Conservation (phyloP, 2,888 invertebrate species). For the Lucinisca nassula region DNA sequence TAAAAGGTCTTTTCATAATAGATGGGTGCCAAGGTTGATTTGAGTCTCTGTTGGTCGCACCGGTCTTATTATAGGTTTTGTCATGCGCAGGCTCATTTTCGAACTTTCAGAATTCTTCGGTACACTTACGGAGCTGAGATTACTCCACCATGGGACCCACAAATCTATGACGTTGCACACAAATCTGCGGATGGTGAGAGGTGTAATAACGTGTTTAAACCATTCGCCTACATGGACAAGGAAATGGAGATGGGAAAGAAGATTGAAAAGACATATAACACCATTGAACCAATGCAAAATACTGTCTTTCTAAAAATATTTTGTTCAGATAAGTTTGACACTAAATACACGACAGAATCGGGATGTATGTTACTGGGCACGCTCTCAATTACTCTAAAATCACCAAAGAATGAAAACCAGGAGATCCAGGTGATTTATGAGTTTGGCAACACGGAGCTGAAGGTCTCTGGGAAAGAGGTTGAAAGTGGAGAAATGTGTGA, state of each 20-base stretch:
- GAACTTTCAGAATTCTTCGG: constrained; percentile 49
- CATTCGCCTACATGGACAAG: constrained; percentile 41
- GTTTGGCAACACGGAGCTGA: constrained; percentile 62
- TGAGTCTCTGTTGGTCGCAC: too few species aligned
- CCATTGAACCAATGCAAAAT: constrained; percentile 46
- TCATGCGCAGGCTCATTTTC: too few species aligned
- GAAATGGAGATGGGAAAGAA: constrained; percentile 40
- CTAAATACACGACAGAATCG: constrained; percentile 52
- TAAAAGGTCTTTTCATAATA: too few species aligned
- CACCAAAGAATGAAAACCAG: constrained; percentile 46
- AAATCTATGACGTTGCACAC: constrained; percentile 32
- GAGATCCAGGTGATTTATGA: constrained; percentile 58
- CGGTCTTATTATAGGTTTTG: too few species aligned
- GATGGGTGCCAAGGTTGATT: too few species aligned
- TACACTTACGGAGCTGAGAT: constrained; percentile 70
- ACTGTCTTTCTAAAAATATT: constrained; percentile 50
- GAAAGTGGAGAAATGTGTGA: constrained; percentile 36
- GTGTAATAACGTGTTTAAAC: constrained; percentile 55
- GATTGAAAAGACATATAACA: constrained; percentile 48
- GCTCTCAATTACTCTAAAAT: constrained; percentile 39
- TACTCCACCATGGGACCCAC: constrained; percentile 61
- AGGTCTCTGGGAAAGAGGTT: constrained; percentile 49
- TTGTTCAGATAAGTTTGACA: constrained; percentile 41
- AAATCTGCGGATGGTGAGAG: constrained; percentile 47
- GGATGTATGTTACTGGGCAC: constrained; percentile 55